Base-by-base conservation (phyloP, 2,797 vertebrate genomes). In the Myotis planiceps region DNA sequence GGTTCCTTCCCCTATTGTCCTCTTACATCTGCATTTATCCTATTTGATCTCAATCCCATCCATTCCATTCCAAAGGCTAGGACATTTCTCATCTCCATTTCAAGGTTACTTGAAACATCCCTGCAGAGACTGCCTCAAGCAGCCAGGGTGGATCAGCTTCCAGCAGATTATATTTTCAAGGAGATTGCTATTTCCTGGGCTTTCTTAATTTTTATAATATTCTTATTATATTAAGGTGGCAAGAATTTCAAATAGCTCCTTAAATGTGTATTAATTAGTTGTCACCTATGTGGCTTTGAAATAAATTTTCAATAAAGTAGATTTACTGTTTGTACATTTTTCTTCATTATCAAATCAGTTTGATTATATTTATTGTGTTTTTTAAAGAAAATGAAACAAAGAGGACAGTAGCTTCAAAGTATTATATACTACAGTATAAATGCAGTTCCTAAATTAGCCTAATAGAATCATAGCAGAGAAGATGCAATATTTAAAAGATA, bases 171-270 rank as follows among this genome's bases (percentile, higher is more conserved):
- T 93, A 75, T 84, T 94, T 93, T 95, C 16, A 90, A 88, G 15
- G 15, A 92, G 66, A 83, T 92, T 96, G 45, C 27, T 90, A 85
- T 85, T 95, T 82, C 78, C 32, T 69, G 2, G 0, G 3, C 1
- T 94, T 93, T 95, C 15, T 87, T 84, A 92, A 92, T 95, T 95
- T 90, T 93, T 84, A 78, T 93, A 87, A 80, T 72, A 78, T 91
- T 92, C 51, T 94, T 92, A 55, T 95, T 93, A 93, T 74, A 58
- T 10, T 72, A 68, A 86, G 13, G 2, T 87, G 82, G 34, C 32
- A 96, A 84, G 60, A 89, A 83, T 88, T 88, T 94, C 47, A 95
- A 95, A 92, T 72, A 84, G 42, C 2, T 89, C 91, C 93, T 60
- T 34, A 94, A 72, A 87, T 68, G 68, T 93, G 23, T 23, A 80